Evolutionary conservation across 2,888 invertebrate species (phyloP), one percentile per base, ranked within the genome.

Genomic region (Conistra vaccinii): DNA sequence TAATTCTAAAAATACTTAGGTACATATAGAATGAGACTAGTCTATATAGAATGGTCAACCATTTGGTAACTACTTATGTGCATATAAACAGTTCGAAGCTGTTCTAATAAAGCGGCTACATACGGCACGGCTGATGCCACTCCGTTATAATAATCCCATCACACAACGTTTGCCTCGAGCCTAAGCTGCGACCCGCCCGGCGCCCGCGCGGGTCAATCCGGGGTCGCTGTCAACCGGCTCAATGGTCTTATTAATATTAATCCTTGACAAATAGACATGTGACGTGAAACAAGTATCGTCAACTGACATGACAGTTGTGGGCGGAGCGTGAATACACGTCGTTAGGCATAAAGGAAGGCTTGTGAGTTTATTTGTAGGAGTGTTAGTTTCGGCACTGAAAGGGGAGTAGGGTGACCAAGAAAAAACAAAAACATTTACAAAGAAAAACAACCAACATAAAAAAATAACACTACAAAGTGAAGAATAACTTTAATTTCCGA

Each of bases 261-360:
- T 79, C 77, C 73, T 81, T 85, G 81, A 87, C 77, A 86, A 83
- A 87, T 86, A 63, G 63, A 62, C 48, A n/a, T 14, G 61, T 71
- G 61, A 69, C 73, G 66, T 26, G 61, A 57, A 73, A 77, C 76
- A 63, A 35, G 67, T 58, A 57, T 68, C 32, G 63, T 12, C 39
- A 48, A 51, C 48, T 32, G 65, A 29, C 66, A 68, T 45, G 63
- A 9, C 57, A 35, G 42, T 2, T 10, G 42, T 32, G 51, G 62
- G 53, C 45, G 58, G 62, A n/a, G 29, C 63, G 29, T 45, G 55
- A 39, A 39, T 48, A 45, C 32, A 51, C 57, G 69, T 65, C 42
- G 42, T 53, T 42, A 58, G 58, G 12, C 20, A 12, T n/a, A n/a
- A 32, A 66, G 10, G 23, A 32, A 35, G 48, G 48, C 26, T 71